Base-by-base conservation (phyloP, 2,888 invertebrate species). In the Drosophila kambysellisi region DNA sequence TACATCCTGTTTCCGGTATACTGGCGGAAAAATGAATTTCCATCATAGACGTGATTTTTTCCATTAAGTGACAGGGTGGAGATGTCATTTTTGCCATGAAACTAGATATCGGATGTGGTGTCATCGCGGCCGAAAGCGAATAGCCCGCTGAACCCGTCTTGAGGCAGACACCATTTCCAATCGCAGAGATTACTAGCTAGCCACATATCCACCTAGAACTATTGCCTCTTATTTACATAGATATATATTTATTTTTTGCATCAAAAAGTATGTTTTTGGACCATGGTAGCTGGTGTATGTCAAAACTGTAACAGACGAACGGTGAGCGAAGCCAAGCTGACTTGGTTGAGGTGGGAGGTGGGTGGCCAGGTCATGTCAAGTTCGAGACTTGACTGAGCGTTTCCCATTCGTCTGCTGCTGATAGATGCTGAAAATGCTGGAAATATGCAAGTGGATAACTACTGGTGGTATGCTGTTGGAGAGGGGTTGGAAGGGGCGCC, bases 281-380 rank as follows among this genome's bases (percentile, higher is more conserved):
- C 67, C 64, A 67, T 29, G 15, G 67, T 67, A 48, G 33, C 39
- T 43, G 71, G 58, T 41, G 56, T 41, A 59, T 46, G 60, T 72
- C 57, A 76, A 76, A 78, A 80, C 53, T 76, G 71, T 76, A 57
- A 56, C 67, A 46, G 70, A 58, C 57, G 33, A 48, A 50, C 29
- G 32, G 48, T 56, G 56, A 56, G 41, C 30, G 56, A 59, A 59
- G 43, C 57, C 54, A 56, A 58, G 50, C 61, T 53, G 63, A 39
- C 43, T 56, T 20, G 25, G 46, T 20, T 41, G 60, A 64, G 68
- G 77, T 37, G 29, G 48, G 35, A 2, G 54, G 58, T 76, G 69
- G 54, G 58, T 76, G 69, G 74, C 76, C 81, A 74, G 81, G 86
- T 67, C 88, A 80, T 80, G 83, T 88, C 71, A 61, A 79, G 68